Conservation (phyloP, 2,113 vertebrate genomes). For the Ginglymostoma cirratum region DNA sequence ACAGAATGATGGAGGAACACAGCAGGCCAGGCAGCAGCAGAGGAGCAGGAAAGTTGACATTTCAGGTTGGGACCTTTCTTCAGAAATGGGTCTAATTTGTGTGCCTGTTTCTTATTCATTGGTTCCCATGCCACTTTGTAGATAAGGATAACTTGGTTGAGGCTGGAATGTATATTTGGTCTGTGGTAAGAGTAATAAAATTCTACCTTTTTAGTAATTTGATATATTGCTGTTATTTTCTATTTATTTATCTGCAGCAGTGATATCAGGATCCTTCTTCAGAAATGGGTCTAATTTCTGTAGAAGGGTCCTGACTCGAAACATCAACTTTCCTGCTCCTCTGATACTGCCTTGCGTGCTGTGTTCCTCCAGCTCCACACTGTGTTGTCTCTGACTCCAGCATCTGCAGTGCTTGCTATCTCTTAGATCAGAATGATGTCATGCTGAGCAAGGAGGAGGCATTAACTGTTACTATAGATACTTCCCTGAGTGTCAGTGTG, state of each 20-base stretch:
- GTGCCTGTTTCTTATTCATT: not conserved
- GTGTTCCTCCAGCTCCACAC: too few species aligned
- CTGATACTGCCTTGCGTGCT: too few species aligned
- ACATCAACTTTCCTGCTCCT: too few species aligned
- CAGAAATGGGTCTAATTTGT: not conserved
- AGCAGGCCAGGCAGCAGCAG: too few species aligned
- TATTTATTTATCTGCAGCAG: not conserved
- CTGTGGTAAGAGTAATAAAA: not conserved
- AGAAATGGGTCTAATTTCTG: too few species aligned
- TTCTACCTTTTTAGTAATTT: not conserved
- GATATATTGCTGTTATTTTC: not conserved
- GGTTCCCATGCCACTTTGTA: not conserved
- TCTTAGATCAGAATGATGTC: not conserved
- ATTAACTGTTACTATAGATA: not conserved
- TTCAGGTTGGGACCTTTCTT: too few species aligned
- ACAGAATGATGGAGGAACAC: not conserved
- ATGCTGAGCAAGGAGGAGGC: not conserved
- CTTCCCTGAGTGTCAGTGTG: not conserved
- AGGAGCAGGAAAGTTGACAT: too few species aligned
- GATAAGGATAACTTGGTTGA: not conserved
- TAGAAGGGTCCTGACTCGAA: too few species aligned
- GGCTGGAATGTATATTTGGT: not conserved
- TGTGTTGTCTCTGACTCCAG: too few species aligned
- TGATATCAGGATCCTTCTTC: not conserved
- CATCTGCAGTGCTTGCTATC: too few species aligned